Percentiles rank a stretch among this genome's conserved stretches.
phyloP scores from a whole-genome alignment of 2,888 invertebrate species.

The Meandrusa payeni region DNA sequence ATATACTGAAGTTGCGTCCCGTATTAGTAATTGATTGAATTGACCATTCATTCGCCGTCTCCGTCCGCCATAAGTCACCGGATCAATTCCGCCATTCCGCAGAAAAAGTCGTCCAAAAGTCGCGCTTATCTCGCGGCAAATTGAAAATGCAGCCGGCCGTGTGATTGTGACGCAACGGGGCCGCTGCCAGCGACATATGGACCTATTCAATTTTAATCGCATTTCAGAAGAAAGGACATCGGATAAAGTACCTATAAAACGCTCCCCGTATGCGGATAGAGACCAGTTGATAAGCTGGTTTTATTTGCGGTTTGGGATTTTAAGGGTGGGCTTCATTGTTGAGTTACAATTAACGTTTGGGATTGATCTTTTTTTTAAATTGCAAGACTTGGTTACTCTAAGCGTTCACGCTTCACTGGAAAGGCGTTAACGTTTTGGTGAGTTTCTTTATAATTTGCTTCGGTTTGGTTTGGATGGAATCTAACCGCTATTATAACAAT shows the following conservation, averaged over 20 bases:
- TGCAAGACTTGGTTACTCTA: conserved; percentile 51
- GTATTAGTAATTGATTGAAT: conserved; percentile 60
- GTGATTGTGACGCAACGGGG: conserved; percentile 76
- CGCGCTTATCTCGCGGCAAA: conserved; percentile 77
- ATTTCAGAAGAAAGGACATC: conserved; percentile 79
- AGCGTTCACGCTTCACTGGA: conserved; percentile 49
- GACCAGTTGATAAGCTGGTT: conserved; percentile 70
- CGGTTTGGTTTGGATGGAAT: neutral
- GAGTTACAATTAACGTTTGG: conserved; percentile 67
- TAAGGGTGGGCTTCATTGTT: conserved; percentile 64
- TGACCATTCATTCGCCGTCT: conserved; percentile 61
- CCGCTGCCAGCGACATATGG: conserved; percentile 72
- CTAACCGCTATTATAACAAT: neutral
- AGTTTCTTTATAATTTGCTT: conserved; percentile 23
- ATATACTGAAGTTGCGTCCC: neutral
- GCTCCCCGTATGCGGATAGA: conserved; percentile 58
- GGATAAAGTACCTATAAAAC: conserved; percentile 73
- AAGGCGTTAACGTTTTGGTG: conserved; percentile 27
- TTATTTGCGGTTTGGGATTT: conserved; percentile 75
- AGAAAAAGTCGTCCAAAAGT: conserved; percentile 77
- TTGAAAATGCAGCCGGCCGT: conserved; percentile 78
- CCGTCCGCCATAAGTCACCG: conserved; percentile 71
- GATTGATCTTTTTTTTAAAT: conserved; percentile 74
- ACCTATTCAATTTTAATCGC: conserved; percentile 80
- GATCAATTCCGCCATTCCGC: conserved; percentile 75